A percentile compares a stretch with the other conserved stretches of the same genome.
phyloP scores from a whole-genome alignment of 2,797 vertebrate genomes.

The Gymnoscopelus braueri region DNA sequence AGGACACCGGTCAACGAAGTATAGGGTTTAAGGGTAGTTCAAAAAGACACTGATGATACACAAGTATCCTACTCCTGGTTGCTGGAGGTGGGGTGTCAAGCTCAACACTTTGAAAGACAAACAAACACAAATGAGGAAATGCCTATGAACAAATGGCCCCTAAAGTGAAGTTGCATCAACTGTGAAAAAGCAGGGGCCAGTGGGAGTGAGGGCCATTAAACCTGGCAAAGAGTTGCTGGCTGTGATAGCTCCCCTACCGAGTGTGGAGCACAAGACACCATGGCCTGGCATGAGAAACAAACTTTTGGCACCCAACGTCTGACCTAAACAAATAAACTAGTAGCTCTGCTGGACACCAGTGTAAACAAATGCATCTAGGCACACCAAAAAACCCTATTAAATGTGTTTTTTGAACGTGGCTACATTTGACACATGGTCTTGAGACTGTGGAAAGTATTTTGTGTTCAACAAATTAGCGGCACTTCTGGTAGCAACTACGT shows the following conservation, averaged over 20 bases:
- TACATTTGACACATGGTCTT: constrained; percentile 44
- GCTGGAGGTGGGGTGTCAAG: constrained; percentile 40
- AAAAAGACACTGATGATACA: background rate
- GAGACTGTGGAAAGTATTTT: constrained; percentile 56
- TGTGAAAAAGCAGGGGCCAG: constrained; percentile 43
- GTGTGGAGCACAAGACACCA: constrained; percentile 66
- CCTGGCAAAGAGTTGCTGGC: constrained; percentile 41
- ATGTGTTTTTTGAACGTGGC: constrained; percentile 41
- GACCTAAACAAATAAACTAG: constrained; percentile 64
- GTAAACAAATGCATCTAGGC: constrained; percentile 37
- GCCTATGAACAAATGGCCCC: constrained; percentile 72
- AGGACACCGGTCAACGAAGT: too few relatives aligned
- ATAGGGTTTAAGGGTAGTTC: too few relatives aligned
- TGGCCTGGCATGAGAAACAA: constrained; percentile 69
- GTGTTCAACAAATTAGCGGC: constrained; percentile 31
- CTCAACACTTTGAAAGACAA: constrained; percentile 66
- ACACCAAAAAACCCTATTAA: constrained; percentile 35
- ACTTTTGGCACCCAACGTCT: constrained; percentile 62
- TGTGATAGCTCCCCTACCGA: constrained; percentile 58
- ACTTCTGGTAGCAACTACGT: constrained; percentile 36
- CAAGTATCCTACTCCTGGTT: background rate
- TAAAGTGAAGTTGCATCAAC: constrained; percentile 60
- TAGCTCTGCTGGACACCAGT: constrained; percentile 40
- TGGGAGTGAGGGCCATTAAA: constrained; percentile 51
- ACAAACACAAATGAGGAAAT: constrained; percentile 65